Percentiles rank a stretch among this genome's conserved stretches.
These are phyloP conservation scores for Eucriotettix oculatus DNA, from an alignment of 2,888 invertebrate genomes.

Conservation along the genomic window DNA sequence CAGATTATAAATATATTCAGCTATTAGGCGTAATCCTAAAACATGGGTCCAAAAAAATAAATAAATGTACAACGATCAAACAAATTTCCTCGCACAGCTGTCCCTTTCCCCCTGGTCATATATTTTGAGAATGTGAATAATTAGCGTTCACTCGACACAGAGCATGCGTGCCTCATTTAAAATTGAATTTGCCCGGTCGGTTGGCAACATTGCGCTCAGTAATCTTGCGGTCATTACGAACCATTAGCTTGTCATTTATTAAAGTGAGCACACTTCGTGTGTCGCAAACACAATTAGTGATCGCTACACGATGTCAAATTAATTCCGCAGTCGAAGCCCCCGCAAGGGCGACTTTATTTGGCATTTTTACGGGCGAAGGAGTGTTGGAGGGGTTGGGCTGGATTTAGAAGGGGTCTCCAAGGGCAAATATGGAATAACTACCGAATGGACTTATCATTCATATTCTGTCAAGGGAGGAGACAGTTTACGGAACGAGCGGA, in stretches of 20 bases:
- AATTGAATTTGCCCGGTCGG: neutral
- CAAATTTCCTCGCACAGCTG: no score
- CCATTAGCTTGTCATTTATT: neutral
- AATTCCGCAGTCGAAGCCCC: neutral
- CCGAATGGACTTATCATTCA: neutral
- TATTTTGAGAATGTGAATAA: neutral
- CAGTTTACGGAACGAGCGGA: neutral
- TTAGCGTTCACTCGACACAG: neutral
- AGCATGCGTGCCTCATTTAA: neutral
- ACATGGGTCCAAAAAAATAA: no score
- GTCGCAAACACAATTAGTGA: neutral
- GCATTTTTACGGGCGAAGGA: no score
- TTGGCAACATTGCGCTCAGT: neutral
- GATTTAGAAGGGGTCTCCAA: no score
- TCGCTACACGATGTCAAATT: neutral
- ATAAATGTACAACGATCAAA: no score
- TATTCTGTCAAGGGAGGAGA: neutral
- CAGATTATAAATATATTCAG: no score
- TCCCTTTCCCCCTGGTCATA: no score
- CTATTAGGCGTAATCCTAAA: no score
- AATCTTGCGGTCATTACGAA: conserved; percentile 1
- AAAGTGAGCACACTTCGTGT: neutral
- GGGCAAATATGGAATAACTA: no score
- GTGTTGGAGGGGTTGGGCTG: no score
- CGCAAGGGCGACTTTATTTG: neutral